Conservation (phyloP, 1,140 invertebrate species). For the Drosophila simulans region DNA sequence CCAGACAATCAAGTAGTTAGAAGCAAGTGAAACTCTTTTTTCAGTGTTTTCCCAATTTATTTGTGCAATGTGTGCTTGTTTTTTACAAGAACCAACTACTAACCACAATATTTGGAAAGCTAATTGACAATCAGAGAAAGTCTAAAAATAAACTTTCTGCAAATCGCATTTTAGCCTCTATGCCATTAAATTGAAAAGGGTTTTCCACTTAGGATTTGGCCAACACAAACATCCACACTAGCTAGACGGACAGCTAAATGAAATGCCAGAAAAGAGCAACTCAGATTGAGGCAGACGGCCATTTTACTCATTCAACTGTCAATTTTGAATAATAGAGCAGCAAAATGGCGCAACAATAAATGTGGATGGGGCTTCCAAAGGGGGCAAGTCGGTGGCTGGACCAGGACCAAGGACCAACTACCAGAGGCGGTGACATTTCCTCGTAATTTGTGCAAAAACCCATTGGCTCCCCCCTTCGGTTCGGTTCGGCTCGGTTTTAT, state of each 20-base stretch:
- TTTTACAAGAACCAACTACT: constrained; percentile 12
- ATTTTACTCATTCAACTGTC: constrained; percentile 79
- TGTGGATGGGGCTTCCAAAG: not conserved
- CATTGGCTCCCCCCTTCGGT: constrained; percentile 43
- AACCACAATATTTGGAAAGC: constrained; percentile 58
- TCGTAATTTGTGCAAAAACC: constrained; percentile 77
- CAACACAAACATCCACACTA: constrained; percentile 14
- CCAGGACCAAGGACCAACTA: constrained; percentile 12
- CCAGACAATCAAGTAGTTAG: not conserved
- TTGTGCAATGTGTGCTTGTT: not conserved
- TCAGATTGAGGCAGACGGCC: constrained; percentile 42
- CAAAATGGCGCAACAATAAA: constrained; percentile 76
- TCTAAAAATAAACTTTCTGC: constrained; percentile 21
- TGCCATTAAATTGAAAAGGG: constrained; percentile 69
- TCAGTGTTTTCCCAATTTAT: not conserved
- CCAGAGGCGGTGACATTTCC: constrained; percentile 64
- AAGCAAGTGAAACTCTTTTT: not conserved
- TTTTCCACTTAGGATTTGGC: constrained; percentile 18
- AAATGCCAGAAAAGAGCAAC: constrained; percentile 49
- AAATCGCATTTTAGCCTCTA: constrained; percentile 52
- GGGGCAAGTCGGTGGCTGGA: constrained; percentile 2
- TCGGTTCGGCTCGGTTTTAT: not conserved
- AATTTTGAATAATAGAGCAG: constrained; percentile 81
- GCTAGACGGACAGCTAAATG: constrained; percentile 53
- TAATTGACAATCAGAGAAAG: constrained; percentile 61